Conservation (phyloP, 2,113 vertebrate genomes). For the Daboia siamensis region DNA sequence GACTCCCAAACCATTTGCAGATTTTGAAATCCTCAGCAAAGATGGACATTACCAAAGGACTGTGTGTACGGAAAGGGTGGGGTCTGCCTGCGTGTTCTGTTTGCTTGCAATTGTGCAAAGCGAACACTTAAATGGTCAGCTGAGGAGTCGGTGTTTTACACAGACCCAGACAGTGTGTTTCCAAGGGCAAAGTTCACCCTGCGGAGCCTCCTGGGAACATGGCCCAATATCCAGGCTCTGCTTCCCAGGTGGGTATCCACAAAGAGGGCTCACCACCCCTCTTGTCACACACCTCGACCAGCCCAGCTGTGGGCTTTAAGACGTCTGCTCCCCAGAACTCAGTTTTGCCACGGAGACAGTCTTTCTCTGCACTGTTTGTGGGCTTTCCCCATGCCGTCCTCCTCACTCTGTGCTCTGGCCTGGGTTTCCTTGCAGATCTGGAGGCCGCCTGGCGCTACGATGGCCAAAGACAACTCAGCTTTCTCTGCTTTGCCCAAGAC, state of each 20-base stretch:
- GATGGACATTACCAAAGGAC: neutral
- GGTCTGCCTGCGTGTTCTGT: neutral
- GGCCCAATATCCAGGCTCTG: neutral
- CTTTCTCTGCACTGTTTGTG: fast-evolving
- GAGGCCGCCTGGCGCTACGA: constrained; percentile 13
- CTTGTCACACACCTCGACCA: neutral
- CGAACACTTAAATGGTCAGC: neutral
- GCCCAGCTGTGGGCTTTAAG: neutral
- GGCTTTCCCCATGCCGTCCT: fast-evolving
- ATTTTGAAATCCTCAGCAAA: neutral
- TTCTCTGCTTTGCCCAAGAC: constrained; percentile 38
- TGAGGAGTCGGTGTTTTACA: neutral
- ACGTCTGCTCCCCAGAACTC: neutral
- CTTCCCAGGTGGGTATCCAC: neutral
- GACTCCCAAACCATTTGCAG: neutral
- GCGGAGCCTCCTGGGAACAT: neutral
- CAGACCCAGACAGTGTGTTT: neutral
- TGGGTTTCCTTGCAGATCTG: neutral
- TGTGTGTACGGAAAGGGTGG: neutral
- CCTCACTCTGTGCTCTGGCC: too few species aligned
- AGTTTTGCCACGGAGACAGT: neutral
- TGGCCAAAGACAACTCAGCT: constrained; percentile 52
- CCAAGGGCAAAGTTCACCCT: neutral
- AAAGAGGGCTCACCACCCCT: neutral
- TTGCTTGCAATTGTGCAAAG: neutral